Conservation (phyloP, 2,797 vertebrate genomes). For the Enteromius fasciolatus region DNA sequence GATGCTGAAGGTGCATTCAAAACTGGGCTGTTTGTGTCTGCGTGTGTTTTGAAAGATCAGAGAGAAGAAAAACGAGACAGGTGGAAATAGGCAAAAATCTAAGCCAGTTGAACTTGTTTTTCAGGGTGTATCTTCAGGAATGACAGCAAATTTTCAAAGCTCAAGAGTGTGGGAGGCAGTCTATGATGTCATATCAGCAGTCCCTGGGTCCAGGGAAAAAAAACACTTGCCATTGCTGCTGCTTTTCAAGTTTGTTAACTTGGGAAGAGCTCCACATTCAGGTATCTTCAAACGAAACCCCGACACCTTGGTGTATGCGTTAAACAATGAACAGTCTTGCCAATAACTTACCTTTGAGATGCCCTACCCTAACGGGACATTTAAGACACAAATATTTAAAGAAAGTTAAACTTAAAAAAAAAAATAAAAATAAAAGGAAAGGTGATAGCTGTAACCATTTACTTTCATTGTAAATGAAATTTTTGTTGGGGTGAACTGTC, state of each 20-base stretch:
- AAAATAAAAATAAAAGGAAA: not conserved
- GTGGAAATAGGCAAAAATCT: not conserved
- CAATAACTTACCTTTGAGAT: slow-evolving; percentile 7
- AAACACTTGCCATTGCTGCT: not conserved
- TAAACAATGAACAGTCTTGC: not conserved
- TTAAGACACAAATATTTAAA: not conserved
- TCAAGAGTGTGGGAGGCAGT: not conserved
- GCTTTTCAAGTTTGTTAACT: not conserved
- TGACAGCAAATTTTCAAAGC: not conserved
- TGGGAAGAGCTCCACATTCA: not conserved
- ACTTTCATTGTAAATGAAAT: not conserved
- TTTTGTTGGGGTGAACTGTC: not conserved
- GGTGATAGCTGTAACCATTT: not conserved
- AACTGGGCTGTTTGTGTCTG: not conserved
- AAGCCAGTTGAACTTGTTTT: not conserved
- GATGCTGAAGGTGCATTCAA: not conserved
- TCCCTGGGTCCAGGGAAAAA: not conserved
- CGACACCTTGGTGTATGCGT: not conserved
- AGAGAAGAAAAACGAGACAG: not conserved
- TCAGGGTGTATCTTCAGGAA: not conserved
- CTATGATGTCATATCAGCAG: not conserved
- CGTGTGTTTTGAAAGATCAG: not conserved
- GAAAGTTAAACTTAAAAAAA: not conserved
- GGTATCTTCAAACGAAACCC: not conserved
- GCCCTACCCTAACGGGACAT: not conserved